Evolutionary conservation across 1,140 invertebrate genomes (phyloP).

Genomic region (Alviniconcha marisindica): DNA sequence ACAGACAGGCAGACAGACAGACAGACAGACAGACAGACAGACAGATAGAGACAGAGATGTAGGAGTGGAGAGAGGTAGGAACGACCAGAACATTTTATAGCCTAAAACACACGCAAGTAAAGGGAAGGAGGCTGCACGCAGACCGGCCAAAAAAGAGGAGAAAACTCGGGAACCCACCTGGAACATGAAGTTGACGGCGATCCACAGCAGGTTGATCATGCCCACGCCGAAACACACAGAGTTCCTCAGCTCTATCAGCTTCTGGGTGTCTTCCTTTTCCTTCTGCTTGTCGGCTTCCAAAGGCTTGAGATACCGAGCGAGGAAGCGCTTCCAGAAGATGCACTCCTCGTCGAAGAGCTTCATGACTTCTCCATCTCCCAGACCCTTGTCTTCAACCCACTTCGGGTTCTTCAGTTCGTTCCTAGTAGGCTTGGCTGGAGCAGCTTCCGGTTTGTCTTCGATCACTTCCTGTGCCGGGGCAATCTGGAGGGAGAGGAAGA

Average conservation of each 20-base stretch:
- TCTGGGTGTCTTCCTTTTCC: constrained; percentile 70
- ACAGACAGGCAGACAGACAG: too few species aligned
- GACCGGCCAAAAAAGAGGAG: too few species aligned
- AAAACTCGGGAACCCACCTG: too few species aligned
- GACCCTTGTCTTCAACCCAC: constrained; percentile 59
- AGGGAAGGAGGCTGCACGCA: too few species aligned
- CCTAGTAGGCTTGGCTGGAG: neutral
- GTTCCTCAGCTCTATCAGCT: constrained; percentile 62
- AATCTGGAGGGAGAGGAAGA: neutral
- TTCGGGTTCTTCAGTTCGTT: constrained; percentile 61
- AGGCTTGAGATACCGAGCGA: constrained; percentile 64
- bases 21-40: too few species aligned
- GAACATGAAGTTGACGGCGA: constrained; percentile 73
- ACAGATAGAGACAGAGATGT: too few species aligned
- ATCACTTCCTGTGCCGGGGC: too few species aligned
- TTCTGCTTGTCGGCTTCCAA: constrained; percentile 53
- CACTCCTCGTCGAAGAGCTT: constrained; percentile 52
- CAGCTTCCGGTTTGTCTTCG: neutral
- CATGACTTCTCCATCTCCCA: constrained; percentile 52
- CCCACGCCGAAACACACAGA: constrained; percentile 64
- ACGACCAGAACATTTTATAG: too few species aligned
- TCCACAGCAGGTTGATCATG: constrained; percentile 72
- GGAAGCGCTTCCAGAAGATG: constrained; percentile 57
- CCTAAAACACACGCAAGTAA: too few species aligned
- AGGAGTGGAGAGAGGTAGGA: too few species aligned